Evolutionary conservation across 2,797 vertebrate species (phyloP), one percentile per base, ranked within the genome.

Genomic region (Thripadectes ignobilis): DNA sequence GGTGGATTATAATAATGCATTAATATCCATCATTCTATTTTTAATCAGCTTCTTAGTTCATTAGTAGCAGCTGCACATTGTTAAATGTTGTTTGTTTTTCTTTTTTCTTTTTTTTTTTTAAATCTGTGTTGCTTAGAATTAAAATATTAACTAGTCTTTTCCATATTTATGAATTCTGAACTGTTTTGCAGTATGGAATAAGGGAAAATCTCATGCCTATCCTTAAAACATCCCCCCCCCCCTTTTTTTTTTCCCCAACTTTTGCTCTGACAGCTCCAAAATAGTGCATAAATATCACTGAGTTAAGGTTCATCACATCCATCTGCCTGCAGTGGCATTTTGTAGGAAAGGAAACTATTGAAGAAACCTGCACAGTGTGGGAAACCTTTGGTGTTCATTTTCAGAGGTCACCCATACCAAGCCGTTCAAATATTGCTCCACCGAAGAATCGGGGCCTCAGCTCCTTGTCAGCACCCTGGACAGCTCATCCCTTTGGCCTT

Each of bases 1-100:
- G 62, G 18, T 95, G 32, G 81, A 75, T 96, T 95, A 87, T 88
- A 95, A 87, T 91, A 94, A 90, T 72, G 38, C 88, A 89, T 96
- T 96, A 96, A 96, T 92, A 95, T 85, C 89, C 62, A 88, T 73
- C 21, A 52, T 54, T 85, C 63, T 71, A 65, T 55, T 96, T 97
- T 92, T 52, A 96, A 94, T 95, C 68, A 76, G 29, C 69, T 93
- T 65, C 52, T 96, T 59, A 85, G 32, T 95, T 94, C 54, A 88
- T 94, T 96, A 92, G 57, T 88, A 95, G 91, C 85, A 96, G 79
- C 94, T 93, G 76, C 91, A 79, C 63, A 79, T 95, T 93, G 72
- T 92, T 96, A 96, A 91, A 41, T 36, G 30, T 59, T 78, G 59
- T 78, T 84, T 89, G 52, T 72, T 65, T 63, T 51, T 39, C 24